Base-by-base conservation (phyloP, 2,113 vertebrate genomes). In the Oncorhynchus mykiss region DNA sequence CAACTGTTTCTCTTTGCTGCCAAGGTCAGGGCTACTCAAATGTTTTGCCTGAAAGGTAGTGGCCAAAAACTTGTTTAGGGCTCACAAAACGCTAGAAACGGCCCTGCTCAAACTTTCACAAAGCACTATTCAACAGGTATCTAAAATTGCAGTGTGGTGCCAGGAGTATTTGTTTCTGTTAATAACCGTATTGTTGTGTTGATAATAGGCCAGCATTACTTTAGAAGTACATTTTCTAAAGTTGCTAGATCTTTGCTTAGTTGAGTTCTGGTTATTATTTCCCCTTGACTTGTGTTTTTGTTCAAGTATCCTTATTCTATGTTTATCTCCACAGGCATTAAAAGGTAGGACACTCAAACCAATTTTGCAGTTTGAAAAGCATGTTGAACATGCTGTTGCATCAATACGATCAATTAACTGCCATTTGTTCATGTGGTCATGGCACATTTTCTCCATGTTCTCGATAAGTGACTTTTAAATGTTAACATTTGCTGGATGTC, bases 401-500 rank as follows among this genome's bases (percentile, higher is more conserved):
- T 65, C 13, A 8, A 13, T 49, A 51, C n/a, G 7, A 62, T 62
- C 9, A 62, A 80, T 78, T 79, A 76, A 69, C 54, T 78, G 66
- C 73, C 73, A 82, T 80, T 76, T 85, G 78, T 81, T 75, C 34
- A 71, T 78, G 80, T 68, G 77, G 85, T 71, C 79, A 24, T 76
- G 49, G 75, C 68, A n/a, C 59, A 72, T 82, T 86, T 83, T 80
- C 80, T 78, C 27, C 76, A 74, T 69, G 80, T 73, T 83, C 62
- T 85, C 73, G 16, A 77, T 70, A 85, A 68, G 84, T 77, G 75
- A 78, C 59, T 75, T 82, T 79, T 79, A 82, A 86, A 86, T 20
- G 79, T 80, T 82, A 86, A 86, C 85, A 86, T 84, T 85, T 87
- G 80, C 76, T 77, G 76, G 80, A 85, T 77, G 78, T 81, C 72